A percentile compares a stretch with the other conserved stretches of the same genome.
Conservation (phyloP, 2,888 invertebrate genomes). For the Drosophila buzzatii region DNA sequence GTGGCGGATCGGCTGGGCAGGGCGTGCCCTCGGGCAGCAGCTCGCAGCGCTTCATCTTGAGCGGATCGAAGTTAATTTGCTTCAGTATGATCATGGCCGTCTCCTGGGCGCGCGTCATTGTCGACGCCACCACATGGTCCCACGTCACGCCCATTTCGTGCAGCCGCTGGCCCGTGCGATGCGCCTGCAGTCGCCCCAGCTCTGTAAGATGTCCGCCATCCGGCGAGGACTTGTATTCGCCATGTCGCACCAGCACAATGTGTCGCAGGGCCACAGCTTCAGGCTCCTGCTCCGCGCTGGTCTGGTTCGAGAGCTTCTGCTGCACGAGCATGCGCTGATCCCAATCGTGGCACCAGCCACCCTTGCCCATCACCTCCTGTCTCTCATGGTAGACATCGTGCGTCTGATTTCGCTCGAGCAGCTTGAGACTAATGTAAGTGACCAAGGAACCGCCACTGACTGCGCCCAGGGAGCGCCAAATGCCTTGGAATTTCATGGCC, state of each 20-base stretch:
- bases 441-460: constrained; percentile 57
- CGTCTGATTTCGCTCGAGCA: constrained; percentile 31
- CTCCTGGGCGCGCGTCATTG: constrained; percentile 97
- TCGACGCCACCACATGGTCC: constrained; percentile 92
- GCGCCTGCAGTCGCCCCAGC: constrained; percentile 94
- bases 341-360: constrained; percentile 95
- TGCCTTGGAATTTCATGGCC: constrained; percentile 38
- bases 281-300: constrained; percentile 80
- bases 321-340: constrained; percentile 91
- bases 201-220: constrained; percentile 93
- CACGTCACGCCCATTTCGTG: constrained; percentile 91
- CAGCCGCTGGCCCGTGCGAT: constrained; percentile 92
- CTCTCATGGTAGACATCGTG: not conserved
- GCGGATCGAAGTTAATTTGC: constrained; percentile 87
- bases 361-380: constrained; percentile 64
- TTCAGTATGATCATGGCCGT: constrained; percentile 94
- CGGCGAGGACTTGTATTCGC: constrained; percentile 93
- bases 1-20: constrained; percentile 95
- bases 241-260: constrained; percentile 96
- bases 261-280: constrained; percentile 89
- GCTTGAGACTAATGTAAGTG: constrained; percentile 48
- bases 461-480: constrained; percentile 52
- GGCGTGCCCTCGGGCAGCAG: constrained; percentile 97
- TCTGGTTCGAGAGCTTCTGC: constrained; percentile 85
- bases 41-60: constrained; percentile 89